A percentile compares a stretch with the other conserved stretches of the same genome.
Evolutionary conservation across 2,113 vertebrate species (phyloP).

Genomic region (Corythornis cristatus): DNA sequence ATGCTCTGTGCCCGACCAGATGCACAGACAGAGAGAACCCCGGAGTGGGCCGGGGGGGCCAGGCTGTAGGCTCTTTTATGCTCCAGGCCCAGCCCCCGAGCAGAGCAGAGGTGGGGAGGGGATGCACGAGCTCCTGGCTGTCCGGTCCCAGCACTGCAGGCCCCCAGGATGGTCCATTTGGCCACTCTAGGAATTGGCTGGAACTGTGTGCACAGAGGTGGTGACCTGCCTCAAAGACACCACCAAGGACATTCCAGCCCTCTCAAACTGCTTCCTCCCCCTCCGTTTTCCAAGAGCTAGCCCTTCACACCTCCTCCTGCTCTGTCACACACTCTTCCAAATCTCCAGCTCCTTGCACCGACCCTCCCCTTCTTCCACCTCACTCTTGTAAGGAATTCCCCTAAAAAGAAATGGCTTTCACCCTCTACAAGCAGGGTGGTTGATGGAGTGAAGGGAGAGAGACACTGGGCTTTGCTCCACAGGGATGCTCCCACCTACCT

Average conservation of each 20-base stretch:
- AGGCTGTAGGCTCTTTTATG: neutral
- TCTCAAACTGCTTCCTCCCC: no score
- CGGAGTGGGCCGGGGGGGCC: neutral
- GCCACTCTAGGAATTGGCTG: fast-evolving
- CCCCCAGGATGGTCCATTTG: fast-evolving
- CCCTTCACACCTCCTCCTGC: neutral
- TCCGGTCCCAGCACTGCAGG: fast-evolving
- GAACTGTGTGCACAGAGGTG: neutral
- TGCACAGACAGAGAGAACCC: no score
- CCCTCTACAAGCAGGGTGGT: fast-evolving
- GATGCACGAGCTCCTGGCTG: fast-evolving
- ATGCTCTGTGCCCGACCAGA: neutral
- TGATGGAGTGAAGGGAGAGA: fast-evolving
- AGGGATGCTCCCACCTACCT: neutral
- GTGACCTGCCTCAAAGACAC: neutral
- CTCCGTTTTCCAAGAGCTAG: neutral
- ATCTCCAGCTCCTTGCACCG: neutral
- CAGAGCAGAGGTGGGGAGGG: neutral
- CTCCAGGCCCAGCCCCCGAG: neutral
- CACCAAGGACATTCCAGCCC: neutral
- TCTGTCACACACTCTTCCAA: fast-evolving
- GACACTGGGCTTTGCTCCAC: neutral
- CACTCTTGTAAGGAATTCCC: neutral
- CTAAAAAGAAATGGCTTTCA: neutral
- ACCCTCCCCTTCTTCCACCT: neutral